phyloP scores from a whole-genome alignment of 2,888 invertebrate genomes.

The Dicyrtomina minuta region DNA sequence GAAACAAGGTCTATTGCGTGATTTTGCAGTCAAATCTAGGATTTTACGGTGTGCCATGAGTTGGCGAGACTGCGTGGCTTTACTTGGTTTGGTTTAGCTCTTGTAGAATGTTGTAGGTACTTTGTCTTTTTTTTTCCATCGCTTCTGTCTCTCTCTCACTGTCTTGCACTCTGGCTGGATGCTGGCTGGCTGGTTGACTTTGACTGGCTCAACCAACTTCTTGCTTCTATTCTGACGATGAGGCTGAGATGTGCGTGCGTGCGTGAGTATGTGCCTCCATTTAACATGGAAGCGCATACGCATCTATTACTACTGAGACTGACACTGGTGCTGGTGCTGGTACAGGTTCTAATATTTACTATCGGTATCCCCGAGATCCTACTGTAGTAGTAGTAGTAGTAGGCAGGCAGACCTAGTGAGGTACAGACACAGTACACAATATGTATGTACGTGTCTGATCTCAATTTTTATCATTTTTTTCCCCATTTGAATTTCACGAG shows the following conservation, averaged over 20 bases:
- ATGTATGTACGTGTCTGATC: too few relatives aligned
- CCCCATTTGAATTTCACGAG: constrained; percentile 16
- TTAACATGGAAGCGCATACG: constrained; percentile 23
- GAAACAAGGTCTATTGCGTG: constrained; percentile 41
- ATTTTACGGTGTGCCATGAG: constrained; percentile 39
- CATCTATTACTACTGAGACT: too few relatives aligned
- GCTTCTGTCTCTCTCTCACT: neutral
- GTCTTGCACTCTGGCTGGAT: neutral
- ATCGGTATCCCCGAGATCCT: neutral
- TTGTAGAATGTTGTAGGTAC: constrained; percentile 13
- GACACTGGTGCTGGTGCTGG: too few relatives aligned
- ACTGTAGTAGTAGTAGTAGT: too few relatives aligned
- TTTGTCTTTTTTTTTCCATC: neutral
- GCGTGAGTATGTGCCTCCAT: constrained; percentile 16
- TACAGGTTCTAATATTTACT: neutral
- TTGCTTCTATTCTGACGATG: neutral
- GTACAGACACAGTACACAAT: too few relatives aligned
- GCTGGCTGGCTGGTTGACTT: too few relatives aligned
- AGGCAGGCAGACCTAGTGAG: too few relatives aligned
- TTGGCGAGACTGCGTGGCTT: constrained; percentile 34
- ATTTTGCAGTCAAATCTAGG: constrained; percentile 37
- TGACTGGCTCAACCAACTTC: too few relatives aligned
- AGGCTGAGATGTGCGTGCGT: constrained; percentile 14
- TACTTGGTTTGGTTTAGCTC: too few relatives aligned
- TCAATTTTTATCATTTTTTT: constrained; percentile 17